Evolutionary conservation across 2,888 invertebrate species (phyloP).

Genomic region (Hydraecia micacea): DNA sequence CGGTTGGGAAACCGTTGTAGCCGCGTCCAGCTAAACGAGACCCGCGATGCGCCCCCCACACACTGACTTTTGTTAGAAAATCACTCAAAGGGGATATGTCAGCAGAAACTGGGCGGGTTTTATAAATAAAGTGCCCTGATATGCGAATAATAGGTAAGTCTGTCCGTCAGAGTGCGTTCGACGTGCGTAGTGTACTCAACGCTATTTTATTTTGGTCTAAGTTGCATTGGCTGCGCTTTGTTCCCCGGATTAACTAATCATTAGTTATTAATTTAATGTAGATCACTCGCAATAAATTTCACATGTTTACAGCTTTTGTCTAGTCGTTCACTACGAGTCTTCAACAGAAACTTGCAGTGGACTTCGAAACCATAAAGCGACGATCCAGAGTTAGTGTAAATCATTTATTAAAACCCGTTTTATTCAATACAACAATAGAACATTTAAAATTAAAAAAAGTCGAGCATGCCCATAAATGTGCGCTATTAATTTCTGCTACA

Average conservation of each 20-base stretch:
- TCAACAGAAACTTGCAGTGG: conserved; percentile 16
- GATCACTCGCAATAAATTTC: conserved; percentile 45
- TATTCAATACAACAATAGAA: conserved; percentile 67
- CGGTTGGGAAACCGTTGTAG: conserved; percentile 89
- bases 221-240: conserved; percentile 67
- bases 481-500: conserved; percentile 83
- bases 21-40: conserved; percentile 76
- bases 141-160: conserved; percentile 89
- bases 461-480: conserved; percentile 69
- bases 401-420: conserved; percentile 54
- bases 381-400: conserved; percentile 42
- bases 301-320: conserved; percentile 39
- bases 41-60: conserved; percentile 75
- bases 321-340: neutral
- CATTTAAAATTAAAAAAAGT: conserved; percentile 68
- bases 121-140: conserved; percentile 89
- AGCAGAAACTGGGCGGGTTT: conserved; percentile 79
- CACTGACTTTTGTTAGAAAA: conserved; percentile 58
- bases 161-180: conserved; percentile 77
- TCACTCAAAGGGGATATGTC: conserved; percentile 77
- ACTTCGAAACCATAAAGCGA: conserved; percentile 40
- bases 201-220: conserved; percentile 78
- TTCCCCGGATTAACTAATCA: conserved; percentile 56
- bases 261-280: conserved; percentile 55
- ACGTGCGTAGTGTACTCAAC: conserved; percentile 70